A percentile compares a stretch with the other conserved stretches of the same genome.
Evolutionary conservation across 2,113 vertebrate genomes (phyloP).

Genomic region (Cacatua alba): DNA sequence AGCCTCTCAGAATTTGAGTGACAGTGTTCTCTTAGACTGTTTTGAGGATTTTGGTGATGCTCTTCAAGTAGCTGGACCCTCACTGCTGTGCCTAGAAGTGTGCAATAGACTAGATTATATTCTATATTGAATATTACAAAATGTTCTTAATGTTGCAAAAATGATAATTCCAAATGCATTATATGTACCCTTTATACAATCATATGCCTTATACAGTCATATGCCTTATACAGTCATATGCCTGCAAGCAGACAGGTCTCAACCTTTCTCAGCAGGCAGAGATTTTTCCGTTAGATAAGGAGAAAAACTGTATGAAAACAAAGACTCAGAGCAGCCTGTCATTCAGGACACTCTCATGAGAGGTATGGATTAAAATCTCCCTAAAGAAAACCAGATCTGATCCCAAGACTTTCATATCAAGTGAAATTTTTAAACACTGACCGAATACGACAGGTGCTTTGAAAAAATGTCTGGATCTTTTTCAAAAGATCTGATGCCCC

Average conservation of each 20-base stretch:
- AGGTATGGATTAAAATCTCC: background rate
- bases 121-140: background rate
- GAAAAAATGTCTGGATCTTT: background rate
- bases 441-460: background rate
- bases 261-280: background rate
- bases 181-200: background rate
- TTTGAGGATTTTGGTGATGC: background rate
- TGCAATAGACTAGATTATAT: background rate
- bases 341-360: background rate
- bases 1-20: background rate
- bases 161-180: background rate
- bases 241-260: background rate
- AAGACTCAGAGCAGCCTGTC: background rate
- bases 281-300: background rate
- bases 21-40: background rate
- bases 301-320: background rate
- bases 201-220: background rate
- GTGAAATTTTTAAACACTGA: background rate
- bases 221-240: background rate
- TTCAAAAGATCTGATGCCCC: background rate
- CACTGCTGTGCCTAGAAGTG: background rate
- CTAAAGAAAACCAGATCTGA: background rate
- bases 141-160: background rate
- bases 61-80: background rate
- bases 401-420: background rate